These are phyloP conservation scores for Gryllus longicercus DNA, from an alignment of 2,888 invertebrate genomes.

Conservation along the genomic window DNA sequence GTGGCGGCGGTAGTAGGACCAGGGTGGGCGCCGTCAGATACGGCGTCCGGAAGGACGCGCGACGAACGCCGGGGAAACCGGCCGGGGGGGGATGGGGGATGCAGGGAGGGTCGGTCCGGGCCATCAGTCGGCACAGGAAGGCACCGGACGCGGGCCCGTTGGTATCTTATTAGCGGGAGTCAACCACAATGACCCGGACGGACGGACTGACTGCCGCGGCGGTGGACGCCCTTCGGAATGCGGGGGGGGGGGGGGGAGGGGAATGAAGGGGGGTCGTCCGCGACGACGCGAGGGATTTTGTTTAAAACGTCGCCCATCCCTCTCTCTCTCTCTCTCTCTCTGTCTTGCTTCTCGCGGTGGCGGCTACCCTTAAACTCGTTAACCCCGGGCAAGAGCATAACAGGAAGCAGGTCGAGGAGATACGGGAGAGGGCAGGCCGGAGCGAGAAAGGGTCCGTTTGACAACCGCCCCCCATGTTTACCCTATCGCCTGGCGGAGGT, in stretches of 20 bases:
- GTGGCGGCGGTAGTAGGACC: neutral
- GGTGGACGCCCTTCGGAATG: neutral
- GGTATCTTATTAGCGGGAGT: neutral
- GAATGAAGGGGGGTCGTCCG: too few relatives aligned
- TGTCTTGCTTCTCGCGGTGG: neutral
- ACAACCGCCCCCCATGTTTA: neutral
- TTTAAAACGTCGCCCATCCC: neutral
- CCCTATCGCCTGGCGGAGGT: neutral
- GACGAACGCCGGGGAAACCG: neutral
- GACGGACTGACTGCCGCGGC: neutral
- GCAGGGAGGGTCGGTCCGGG: too few relatives aligned
- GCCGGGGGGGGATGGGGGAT: too few relatives aligned
- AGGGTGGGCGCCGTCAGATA: conserved; percentile 1
- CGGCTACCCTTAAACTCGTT: conserved; percentile 11
- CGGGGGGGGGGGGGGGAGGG: neutral
- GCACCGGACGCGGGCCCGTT: neutral
- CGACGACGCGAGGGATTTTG: neutral
- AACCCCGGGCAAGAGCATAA: neutral
- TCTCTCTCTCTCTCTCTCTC: neutral
- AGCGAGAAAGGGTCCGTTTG: neutral
- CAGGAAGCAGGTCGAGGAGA: conserved; percentile 17
- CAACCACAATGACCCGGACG: conserved; percentile 3
- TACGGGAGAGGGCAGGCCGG: conserved; percentile 17
- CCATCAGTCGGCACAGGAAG: too few relatives aligned
- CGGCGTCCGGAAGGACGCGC: neutral